These are phyloP conservation scores for Fulica atra DNA, from an alignment of 2,113 vertebrate genomes.

Conservation along the genomic window DNA sequence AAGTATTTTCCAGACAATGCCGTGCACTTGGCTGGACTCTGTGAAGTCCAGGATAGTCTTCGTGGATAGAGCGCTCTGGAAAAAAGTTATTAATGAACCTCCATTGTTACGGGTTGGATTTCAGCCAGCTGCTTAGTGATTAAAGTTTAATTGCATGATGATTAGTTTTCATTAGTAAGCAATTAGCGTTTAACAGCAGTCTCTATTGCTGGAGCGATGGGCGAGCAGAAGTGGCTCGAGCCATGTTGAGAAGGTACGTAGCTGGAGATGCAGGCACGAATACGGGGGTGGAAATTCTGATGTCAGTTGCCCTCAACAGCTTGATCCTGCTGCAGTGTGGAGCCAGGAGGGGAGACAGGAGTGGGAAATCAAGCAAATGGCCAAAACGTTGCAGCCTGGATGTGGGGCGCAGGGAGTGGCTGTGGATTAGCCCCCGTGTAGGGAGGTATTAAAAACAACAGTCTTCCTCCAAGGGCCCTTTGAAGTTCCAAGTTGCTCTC, in stretches of 20 bases:
- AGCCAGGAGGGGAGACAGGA: not conserved
- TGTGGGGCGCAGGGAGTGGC: not conserved
- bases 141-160: slow-evolving; percentile 67
- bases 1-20: not conserved
- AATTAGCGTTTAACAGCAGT: slow-evolving; percentile 55
- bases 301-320: not conserved
- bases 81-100: slow-evolving; percentile 57
- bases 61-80: not conserved
- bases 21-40: not conserved
- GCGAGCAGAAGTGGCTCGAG: not conserved
- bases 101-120: slow-evolving; percentile 51
- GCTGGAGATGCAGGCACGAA: not conserved
- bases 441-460: not conserved
- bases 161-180: slow-evolving; percentile 69
- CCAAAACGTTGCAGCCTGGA: not conserved
- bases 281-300: not conserved
- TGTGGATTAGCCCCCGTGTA: not conserved
- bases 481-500: not conserved
- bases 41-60: not conserved
- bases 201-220: slow-evolving; percentile 13
- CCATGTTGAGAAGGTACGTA: not conserved
- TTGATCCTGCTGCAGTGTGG: not conserved
- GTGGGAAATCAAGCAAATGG: not conserved
- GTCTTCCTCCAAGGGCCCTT: not conserved
- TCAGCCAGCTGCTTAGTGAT: slow-evolving; percentile 56